Percentiles rank a stretch among this genome's conserved stretches.
Evolutionary conservation across 2,113 vertebrate genomes (phyloP).

Genomic region (Narcine bancroftii): DNA sequence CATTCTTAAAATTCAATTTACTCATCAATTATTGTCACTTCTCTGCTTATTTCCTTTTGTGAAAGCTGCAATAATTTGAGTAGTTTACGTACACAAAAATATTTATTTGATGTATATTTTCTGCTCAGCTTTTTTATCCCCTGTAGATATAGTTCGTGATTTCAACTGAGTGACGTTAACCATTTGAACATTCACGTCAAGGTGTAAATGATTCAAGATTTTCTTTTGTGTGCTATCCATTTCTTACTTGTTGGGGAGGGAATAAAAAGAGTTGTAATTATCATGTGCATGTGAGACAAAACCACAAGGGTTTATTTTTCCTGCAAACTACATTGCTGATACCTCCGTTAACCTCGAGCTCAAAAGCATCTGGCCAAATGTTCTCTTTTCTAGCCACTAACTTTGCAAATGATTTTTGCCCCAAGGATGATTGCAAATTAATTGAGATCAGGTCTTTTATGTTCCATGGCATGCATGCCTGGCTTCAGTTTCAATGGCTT

Average conservation of each 20-base stretch:
- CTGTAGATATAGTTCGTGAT: background rate
- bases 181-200: background rate
- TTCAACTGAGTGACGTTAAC: background rate
- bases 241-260: background rate
- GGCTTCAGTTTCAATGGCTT: too few species aligned
- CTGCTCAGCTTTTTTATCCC: background rate
- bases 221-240: background rate
- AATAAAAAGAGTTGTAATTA: too few species aligned
- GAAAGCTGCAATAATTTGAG: background rate
- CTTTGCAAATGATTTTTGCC: background rate
- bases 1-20: background rate
- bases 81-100: background rate
- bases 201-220: background rate
- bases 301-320: background rate
- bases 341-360: background rate
- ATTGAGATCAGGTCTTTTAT: too few species aligned
- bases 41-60: background rate
- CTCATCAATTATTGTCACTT: constrained; percentile 9
- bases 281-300: too few species aligned
- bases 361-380: background rate
- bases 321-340: background rate
- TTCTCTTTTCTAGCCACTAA: background rate
- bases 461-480: too few species aligned
- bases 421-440: too few species aligned
- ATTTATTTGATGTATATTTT: background rate